Conservation (phyloP, 35 echinoderm and acorn worm genomes). For the Diadema setosum region DNA sequence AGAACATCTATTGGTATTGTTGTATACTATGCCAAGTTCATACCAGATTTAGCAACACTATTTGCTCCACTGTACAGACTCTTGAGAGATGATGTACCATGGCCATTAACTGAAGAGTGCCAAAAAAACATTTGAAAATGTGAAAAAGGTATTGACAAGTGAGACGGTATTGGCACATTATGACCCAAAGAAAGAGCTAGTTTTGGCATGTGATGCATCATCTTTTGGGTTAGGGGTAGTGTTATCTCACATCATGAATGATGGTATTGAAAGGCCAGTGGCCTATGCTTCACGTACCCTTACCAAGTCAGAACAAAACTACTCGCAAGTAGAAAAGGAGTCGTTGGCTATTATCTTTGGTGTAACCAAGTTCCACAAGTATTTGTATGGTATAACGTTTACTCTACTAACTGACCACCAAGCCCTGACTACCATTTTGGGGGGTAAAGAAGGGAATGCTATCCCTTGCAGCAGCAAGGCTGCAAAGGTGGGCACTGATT, state of each 20-base stretch:
- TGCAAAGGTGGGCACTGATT: slow-evolving; percentile 78
- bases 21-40: slow-evolving; percentile 59
- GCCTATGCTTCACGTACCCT: slow-evolving; percentile 55
- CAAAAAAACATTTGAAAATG: slow-evolving; percentile 49
- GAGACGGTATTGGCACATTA: slow-evolving; percentile 61
- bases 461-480: slow-evolving; percentile 58
- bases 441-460: slow-evolving; percentile 53
- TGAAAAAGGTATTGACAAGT: slow-evolving; percentile 44
- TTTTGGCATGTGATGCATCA: slow-evolving; percentile 49
- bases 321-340: slow-evolving; percentile 61
- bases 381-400: slow-evolving; percentile 21
- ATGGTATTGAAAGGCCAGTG: slow-evolving; percentile 44
- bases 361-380: slow-evolving; percentile 25
- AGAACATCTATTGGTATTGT: slow-evolving; percentile 47
- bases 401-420: slow-evolving; percentile 44
- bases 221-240: slow-evolving; percentile 55
- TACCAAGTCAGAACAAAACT: slow-evolving; percentile 56
- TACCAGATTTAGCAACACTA: slow-evolving; percentile 37
- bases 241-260: slow-evolving; percentile 41
- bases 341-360: slow-evolving; percentile 29
- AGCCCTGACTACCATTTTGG: slow-evolving; percentile 49
- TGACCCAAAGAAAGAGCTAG: slow-evolving; percentile 24
- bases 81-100: slow-evolving; percentile 40
- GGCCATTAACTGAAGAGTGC: slow-evolving; percentile 50
- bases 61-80: slow-evolving; percentile 57